Conservation (phyloP, 2,113 vertebrate genomes). For the Bubo scandiacus region DNA sequence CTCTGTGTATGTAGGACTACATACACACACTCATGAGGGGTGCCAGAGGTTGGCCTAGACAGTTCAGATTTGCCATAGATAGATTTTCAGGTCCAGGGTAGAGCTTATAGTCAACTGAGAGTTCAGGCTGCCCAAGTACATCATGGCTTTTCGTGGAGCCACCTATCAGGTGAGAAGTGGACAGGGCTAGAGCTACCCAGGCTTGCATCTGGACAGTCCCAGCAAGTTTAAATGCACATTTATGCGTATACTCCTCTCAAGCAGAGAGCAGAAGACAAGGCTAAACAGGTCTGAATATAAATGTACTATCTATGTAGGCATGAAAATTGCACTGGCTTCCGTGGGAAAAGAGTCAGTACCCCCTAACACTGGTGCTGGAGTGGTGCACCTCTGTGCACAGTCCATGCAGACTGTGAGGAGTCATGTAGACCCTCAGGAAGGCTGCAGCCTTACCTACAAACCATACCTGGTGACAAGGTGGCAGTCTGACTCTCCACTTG, state of each 20-base stretch:
- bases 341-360: not conserved
- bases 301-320: not conserved
- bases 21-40: not conserved
- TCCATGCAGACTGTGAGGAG: not conserved
- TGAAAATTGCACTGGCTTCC: not conserved
- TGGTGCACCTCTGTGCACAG: too few relatives aligned
- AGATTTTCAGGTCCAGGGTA: not conserved
- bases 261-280: not conserved
- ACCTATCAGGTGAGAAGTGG: not conserved
- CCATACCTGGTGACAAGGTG: not conserved
- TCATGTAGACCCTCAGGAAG: not conserved
- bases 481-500: not conserved
- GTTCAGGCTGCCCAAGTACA: not conserved
- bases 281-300: not conserved
- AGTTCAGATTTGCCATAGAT: not conserved
- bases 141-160: not conserved
- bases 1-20: rapidly evolving
- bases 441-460: not conserved
- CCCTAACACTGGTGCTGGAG: not conserved
- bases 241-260: not conserved
- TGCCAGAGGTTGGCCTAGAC: not conserved
- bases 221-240: not conserved
- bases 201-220: not conserved
- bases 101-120: not conserved
- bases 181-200: not conserved